Percentiles rank a stretch among this genome's conserved stretches.
phyloP scores from a whole-genome alignment of 1,140 invertebrate species.

The Drosophila cardini region DNA sequence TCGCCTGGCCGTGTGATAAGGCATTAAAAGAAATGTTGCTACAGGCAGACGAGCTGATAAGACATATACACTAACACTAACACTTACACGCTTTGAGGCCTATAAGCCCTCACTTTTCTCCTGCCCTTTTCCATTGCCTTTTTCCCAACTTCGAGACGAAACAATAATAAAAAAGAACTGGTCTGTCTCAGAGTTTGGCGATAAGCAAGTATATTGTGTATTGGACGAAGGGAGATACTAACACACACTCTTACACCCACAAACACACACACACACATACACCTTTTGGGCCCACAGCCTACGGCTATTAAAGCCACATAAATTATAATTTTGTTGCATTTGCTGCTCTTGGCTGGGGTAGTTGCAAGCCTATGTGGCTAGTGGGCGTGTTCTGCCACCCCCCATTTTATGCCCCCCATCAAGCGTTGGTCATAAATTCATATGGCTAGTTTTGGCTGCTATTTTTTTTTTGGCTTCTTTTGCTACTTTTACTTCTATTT shows the following conservation, averaged over 20 bases:
- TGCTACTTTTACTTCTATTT: constrained; percentile 2
- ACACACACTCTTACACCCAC: constrained; percentile 13
- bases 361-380: not conserved
- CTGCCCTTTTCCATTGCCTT: constrained; percentile 18
- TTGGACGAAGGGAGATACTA: constrained; percentile 19
- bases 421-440: constrained; percentile 71
- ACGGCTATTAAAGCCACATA: constrained; percentile 82
- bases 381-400: not conserved
- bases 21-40: constrained; percentile 81
- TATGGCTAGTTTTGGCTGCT: constrained; percentile 68
- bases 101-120: constrained; percentile 8
- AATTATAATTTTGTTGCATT: constrained; percentile 82
- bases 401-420: constrained; percentile 32
- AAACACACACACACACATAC: constrained; percentile 3
- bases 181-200: constrained; percentile 40
- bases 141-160: constrained; percentile 1
- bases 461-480: constrained; percentile 34
- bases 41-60: constrained; percentile 73
- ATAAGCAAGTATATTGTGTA: constrained; percentile 53
- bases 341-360: not conserved
- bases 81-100: constrained; percentile 39
- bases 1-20: constrained; percentile 68
- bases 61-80: constrained; percentile 50
- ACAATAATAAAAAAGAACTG: constrained; percentile 47
- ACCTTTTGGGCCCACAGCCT: constrained; percentile 47